Evolutionary conservation across 2,113 vertebrate genomes (phyloP).

Genomic region (Herpetotheres cachinnans): DNA sequence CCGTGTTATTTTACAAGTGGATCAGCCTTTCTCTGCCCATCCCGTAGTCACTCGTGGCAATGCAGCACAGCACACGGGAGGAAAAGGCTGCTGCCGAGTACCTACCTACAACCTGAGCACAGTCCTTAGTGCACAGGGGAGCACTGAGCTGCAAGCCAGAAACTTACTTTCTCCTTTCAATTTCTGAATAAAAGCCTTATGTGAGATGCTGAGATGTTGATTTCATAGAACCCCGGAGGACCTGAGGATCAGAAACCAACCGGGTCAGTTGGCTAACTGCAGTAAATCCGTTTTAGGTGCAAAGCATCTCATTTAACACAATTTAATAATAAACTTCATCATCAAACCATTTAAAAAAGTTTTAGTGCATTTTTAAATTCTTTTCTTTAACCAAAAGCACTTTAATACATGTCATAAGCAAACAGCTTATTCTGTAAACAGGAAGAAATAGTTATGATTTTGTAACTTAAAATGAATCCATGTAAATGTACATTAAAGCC

Average conservation of each 20-base stretch:
- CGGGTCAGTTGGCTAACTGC: not conserved
- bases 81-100: not conserved
- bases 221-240: not conserved
- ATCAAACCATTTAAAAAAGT: not conserved
- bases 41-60: not conserved
- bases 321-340: not conserved
- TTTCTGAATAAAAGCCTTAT: not conserved
- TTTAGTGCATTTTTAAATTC: not conserved
- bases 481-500: not conserved
- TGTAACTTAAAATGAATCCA: not conserved
- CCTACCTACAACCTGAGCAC: not conserved
- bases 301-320: not conserved
- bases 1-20: not conserved
- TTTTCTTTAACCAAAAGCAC: not conserved
- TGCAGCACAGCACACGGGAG: fast-evolving
- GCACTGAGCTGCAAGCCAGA: not conserved
- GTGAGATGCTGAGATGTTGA: not conserved
- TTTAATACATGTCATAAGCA: not conserved
- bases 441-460: not conserved
- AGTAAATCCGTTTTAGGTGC: not conserved
- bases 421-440: not conserved
- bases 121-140: not conserved
- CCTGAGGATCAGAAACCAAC: not conserved
- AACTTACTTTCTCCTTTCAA: not conserved
- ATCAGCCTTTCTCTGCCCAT: not conserved